Evolutionary conservation across 2,113 vertebrate species (phyloP).

Genomic region (Perca fluviatilis): DNA sequence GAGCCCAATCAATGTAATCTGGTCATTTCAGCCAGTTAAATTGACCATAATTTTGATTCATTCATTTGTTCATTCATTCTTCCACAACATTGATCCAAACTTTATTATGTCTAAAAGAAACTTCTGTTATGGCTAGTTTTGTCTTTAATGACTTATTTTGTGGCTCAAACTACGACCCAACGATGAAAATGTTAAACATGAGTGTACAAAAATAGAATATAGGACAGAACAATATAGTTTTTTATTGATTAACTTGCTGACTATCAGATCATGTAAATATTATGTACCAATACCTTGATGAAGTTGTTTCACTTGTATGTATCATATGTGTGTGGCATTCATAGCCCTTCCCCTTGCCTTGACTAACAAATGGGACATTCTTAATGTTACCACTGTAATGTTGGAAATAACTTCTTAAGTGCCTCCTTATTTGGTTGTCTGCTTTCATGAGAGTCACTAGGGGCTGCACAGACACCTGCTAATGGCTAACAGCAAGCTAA

Average conservation of each 20-base stretch:
- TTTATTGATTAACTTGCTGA: neutral
- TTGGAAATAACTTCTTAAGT: constrained; percentile 58
- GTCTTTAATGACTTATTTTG: neutral
- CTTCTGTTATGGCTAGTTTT: neutral
- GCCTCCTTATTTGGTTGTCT: constrained; percentile 68
- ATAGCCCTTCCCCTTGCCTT: constrained; percentile 6
- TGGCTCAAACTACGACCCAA: neutral
- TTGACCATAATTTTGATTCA: neutral
- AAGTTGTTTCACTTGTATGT: neutral
- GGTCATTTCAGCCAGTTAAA: neutral
- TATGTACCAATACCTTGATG: neutral
- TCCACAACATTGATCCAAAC: neutral
- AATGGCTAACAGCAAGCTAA: constrained; percentile 52
- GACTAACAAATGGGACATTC: constrained; percentile 48
- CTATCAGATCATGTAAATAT: neutral
- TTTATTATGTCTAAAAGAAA: neutral
- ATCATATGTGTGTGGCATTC: neutral
- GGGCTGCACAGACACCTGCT: constrained; percentile 71
- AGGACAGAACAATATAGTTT: neutral
- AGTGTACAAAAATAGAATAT: neutral
- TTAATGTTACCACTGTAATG: constrained; percentile 44
- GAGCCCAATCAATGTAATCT: neutral
- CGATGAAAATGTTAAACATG: neutral
- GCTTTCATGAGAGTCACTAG: constrained; percentile 46
- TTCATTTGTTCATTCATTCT: neutral